Evolutionary conservation across 2,888 invertebrate species (phyloP).

Genomic region (Nemotelus nigrinus): DNA sequence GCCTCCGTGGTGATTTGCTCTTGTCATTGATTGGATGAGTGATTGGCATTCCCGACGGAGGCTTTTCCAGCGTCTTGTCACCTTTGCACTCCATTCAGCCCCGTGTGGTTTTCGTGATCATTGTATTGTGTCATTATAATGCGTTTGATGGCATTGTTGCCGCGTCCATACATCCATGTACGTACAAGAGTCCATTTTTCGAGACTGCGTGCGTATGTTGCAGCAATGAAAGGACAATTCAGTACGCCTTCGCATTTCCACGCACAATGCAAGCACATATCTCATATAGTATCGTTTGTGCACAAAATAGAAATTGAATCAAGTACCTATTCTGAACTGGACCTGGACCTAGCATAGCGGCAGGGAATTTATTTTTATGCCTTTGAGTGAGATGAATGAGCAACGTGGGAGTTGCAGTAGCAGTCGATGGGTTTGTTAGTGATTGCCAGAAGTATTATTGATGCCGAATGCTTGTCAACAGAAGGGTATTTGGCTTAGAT

Average conservation of each 20-base stretch:
- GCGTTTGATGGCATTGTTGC: no score
- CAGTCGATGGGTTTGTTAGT: constrained; percentile 21
- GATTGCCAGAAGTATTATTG: constrained; percentile 27
- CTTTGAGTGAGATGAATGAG: neutral
- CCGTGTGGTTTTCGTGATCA: constrained; percentile 6
- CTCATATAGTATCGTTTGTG: neutral
- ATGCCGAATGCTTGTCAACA: constrained; percentile 22
- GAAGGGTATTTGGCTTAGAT: neutral
- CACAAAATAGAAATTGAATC: constrained; percentile 29
- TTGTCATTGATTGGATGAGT: constrained; percentile 39
- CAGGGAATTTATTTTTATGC: constrained; percentile 14
- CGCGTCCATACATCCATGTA: neutral
- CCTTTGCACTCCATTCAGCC: constrained; percentile 17
- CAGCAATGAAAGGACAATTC: constrained; percentile 31
- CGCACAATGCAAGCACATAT: constrained; percentile 1
- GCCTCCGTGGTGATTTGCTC: constrained; percentile 28
- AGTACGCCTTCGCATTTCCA: constrained; percentile 29
- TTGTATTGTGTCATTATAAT: neutral
- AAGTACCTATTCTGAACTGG: constrained; percentile 4
- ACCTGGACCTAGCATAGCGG: neutral
- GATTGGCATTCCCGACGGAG: constrained; percentile 40
- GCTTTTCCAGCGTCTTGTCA: constrained; percentile 20
- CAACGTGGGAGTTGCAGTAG: constrained; percentile 41
- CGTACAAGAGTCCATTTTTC: neutral
- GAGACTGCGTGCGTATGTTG: neutral